These are phyloP conservation scores for Mormoops blainvillei DNA, from an alignment of 2,113 vertebrate genomes.

Conservation along the genomic window DNA sequence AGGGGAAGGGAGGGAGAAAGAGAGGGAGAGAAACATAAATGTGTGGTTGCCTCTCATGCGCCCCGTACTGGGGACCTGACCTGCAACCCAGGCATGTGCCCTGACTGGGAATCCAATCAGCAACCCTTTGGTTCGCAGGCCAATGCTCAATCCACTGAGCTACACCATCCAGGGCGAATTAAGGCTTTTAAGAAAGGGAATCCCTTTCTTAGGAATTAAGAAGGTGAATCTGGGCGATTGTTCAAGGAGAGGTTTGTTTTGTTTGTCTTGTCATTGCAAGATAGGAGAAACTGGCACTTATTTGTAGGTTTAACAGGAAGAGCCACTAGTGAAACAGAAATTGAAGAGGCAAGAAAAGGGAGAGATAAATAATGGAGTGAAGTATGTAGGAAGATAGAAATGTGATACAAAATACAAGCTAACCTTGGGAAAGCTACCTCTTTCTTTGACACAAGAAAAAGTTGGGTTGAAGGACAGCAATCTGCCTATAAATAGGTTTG, in stretches of 20 bases:
- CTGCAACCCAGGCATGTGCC: too few species aligned
- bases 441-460: neutral
- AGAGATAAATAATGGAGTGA: constrained; percentile 21
- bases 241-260: neutral
- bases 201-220: neutral
- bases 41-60: too few species aligned
- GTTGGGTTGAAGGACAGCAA: neutral
- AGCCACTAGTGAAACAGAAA: neutral
- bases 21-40: too few species aligned
- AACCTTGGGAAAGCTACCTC: neutral
- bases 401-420: constrained; percentile 23
- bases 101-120: too few species aligned
- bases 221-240: neutral
- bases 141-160: too few species aligned
- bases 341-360: neutral
- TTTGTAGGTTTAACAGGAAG: neutral
- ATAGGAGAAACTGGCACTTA: neutral
- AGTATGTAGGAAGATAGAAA: neutral
- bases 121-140: too few species aligned
- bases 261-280: neutral
- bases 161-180: too few species aligned
- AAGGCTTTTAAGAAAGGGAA: neutral
- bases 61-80: too few species aligned
- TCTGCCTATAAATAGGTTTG: neutral
- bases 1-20: too few species aligned